phyloP scores from a whole-genome alignment of 2,113 vertebrate genomes.

The Semnornis frantzii region DNA sequence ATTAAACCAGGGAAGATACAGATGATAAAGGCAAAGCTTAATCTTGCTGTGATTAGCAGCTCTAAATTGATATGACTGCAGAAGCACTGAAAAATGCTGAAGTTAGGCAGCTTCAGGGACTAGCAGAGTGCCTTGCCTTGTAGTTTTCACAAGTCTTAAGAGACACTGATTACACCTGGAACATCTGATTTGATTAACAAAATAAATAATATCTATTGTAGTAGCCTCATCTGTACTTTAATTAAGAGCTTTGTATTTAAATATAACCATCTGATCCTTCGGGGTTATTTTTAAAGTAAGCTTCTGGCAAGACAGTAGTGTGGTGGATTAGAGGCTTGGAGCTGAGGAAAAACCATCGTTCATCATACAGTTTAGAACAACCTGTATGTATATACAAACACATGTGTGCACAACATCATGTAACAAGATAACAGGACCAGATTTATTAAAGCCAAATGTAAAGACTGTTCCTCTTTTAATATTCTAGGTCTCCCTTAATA shows the following conservation, averaged over 20 bases:
- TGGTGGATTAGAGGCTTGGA: conserved; percentile 49
- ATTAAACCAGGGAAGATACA: conserved; percentile 29
- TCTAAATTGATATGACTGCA: conserved; percentile 6
- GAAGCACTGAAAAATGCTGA: conserved; percentile 7
- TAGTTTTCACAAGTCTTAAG: conserved; percentile 27
- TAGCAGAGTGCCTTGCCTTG: conserved; percentile 8
- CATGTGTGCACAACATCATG: background rate
- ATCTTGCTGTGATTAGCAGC: conserved; percentile 56
- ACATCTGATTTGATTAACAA: conserved; percentile 31
- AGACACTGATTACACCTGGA: conserved; percentile 43
- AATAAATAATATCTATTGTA: conserved; percentile 3
- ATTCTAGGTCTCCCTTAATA: conserved; percentile 38
- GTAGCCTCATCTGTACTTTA: conserved; percentile 58
- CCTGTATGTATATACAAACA: conserved; percentile 15
- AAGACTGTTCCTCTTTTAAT: conserved; percentile 27
- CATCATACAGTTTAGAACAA: conserved; percentile 32
- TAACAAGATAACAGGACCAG: conserved; percentile 26
- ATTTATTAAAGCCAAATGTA: conserved; percentile 52
- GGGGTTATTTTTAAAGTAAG: conserved; percentile 67
- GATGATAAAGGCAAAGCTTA: conserved; percentile 41
- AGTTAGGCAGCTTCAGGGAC: background rate
- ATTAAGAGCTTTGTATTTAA: conserved; percentile 71
- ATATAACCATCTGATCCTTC: conserved; percentile 49
- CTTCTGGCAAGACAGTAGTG: conserved; percentile 45
- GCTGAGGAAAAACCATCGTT: conserved; percentile 31